Evolutionary conservation across 2,888 invertebrate genomes (phyloP).

Genomic region (Eudasyphora cyanicolor): DNA sequence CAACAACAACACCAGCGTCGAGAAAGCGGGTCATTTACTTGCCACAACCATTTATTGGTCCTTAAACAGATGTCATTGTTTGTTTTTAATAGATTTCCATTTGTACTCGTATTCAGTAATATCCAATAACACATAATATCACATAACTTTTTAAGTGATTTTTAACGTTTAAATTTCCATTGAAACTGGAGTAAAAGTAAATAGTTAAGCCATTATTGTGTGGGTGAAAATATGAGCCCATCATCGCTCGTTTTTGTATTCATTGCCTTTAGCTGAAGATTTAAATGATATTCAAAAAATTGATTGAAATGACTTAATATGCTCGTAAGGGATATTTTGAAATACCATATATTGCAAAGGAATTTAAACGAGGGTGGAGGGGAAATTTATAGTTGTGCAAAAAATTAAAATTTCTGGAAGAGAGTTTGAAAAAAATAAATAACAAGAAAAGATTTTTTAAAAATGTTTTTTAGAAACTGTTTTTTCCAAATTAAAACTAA

Average conservation of each 20-base stretch:
- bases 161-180: constrained; percentile 44
- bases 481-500: too few species aligned
- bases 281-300: background rate
- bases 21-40: too few species aligned
- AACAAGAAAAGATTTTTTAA: too few species aligned
- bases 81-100: constrained; percentile 30
- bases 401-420: too few species aligned
- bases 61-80: background rate
- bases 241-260: background rate
- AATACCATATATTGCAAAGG: too few species aligned
- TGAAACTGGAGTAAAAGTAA: background rate
- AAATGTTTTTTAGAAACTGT: too few species aligned
- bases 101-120: background rate
- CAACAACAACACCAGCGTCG: too few species aligned
- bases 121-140: constrained; percentile 32
- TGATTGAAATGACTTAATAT: background rate
- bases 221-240: background rate
- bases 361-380: background rate
- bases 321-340: background rate
- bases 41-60: background rate
- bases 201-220: background rate
- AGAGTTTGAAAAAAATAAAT: background rate
- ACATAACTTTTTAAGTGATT: constrained; percentile 59
- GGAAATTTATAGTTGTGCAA: too few species aligned
- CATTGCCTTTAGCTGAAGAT: background rate